A percentile compares a stretch with the other conserved stretches of the same genome.
phyloP scores from a whole-genome alignment of 2,113 vertebrate species.

The Nothoprocta perdicaria region DNA sequence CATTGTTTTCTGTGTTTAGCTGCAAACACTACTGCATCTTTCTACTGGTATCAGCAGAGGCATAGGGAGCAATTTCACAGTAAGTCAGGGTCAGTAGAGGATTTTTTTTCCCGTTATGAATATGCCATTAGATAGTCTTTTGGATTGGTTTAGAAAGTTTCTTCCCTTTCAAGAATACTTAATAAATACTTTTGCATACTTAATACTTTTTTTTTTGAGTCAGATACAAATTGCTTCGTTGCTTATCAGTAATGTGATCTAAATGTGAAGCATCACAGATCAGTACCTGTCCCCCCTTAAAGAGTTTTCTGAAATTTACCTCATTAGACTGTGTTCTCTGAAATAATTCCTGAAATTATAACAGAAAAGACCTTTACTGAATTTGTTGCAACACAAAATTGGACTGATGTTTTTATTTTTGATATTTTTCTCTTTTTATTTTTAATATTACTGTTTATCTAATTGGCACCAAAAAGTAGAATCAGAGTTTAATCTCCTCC shows the following conservation, averaged over 20 bases:
- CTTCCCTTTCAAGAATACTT: not conserved
- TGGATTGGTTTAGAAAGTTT: slow-evolving; percentile 2
- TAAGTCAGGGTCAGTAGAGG: not conserved
- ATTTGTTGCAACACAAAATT: not conserved
- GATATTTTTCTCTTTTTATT: not conserved
- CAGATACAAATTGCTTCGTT: not conserved
- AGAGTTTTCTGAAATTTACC: not conserved
- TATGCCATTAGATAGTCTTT: not conserved
- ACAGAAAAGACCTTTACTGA: not conserved
- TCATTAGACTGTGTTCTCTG: not conserved
- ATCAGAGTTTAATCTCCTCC: not conserved
- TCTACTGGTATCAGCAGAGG: not conserved
- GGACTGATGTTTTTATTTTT: not conserved
- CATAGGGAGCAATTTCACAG: not conserved
- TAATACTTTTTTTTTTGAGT: not conserved
- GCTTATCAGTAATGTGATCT: not conserved
- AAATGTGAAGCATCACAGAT: not conserved
- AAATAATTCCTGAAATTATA: not conserved
- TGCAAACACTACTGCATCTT: not conserved
- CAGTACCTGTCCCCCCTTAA: not conserved
- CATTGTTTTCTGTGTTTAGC: not conserved
- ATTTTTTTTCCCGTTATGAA: not conserved
- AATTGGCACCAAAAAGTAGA: not conserved
- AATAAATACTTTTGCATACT: not conserved
- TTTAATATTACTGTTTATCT: not conserved